Evolutionary conservation across 2,888 invertebrate genomes (phyloP).

Genomic region (Perizoma affinitatum): DNA sequence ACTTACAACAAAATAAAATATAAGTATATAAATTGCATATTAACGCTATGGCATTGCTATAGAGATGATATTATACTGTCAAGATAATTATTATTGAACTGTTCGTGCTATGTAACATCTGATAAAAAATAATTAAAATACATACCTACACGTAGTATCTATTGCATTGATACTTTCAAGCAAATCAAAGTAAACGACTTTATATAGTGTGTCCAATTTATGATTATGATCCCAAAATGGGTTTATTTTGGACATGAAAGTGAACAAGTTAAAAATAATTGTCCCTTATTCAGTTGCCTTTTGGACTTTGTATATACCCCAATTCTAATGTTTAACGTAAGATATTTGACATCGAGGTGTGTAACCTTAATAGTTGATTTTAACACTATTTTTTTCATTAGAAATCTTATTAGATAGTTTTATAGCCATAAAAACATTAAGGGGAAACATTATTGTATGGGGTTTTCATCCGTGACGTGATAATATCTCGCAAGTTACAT

Average conservation of each 20-base stretch:
- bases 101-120: constrained; percentile 4
- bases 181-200: not conserved
- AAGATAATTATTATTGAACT: not conserved
- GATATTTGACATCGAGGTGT: too few relatives aligned
- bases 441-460: constrained; percentile 29
- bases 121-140: constrained; percentile 1
- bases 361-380: too few relatives aligned
- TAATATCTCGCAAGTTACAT: constrained; percentile 32
- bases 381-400: too few relatives aligned
- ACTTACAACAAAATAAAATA: not conserved
- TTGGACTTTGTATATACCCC: too few relatives aligned
- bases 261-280: too few relatives aligned
- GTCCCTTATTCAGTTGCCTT: too few relatives aligned
- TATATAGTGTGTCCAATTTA: not conserved
- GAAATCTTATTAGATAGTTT: too few relatives aligned
- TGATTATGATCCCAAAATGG: too few relatives aligned
- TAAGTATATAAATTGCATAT: not conserved
- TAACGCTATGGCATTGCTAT: not conserved
- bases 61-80: not conserved
- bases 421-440: constrained; percentile 14
- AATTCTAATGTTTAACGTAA: too few relatives aligned
- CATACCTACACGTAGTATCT: constrained; percentile 1
- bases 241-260: too few relatives aligned
- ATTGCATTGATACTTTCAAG: not conserved
- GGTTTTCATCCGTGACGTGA: constrained; percentile 36